phyloP scores from a whole-genome alignment of 2,113 vertebrate genomes.

The Electrona antarctica region DNA sequence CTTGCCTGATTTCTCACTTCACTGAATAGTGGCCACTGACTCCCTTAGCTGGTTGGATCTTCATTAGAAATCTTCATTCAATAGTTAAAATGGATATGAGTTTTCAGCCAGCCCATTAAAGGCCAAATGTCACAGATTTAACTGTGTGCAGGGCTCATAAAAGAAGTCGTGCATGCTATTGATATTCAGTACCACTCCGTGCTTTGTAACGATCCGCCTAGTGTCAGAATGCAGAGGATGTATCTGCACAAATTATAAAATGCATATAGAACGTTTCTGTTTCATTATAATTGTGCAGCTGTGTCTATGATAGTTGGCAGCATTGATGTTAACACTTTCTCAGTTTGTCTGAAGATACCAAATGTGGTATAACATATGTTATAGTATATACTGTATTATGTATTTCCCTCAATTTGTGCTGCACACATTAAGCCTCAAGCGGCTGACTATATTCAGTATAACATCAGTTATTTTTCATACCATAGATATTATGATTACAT shows the following conservation, averaged over 20 bases:
- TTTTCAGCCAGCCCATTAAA: conserved; percentile 76
- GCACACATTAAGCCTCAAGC: no score
- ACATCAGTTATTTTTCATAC: no score
- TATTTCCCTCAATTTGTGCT: no score
- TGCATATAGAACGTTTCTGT: conserved; percentile 35
- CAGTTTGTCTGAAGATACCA: neutral
- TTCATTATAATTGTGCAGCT: conserved; percentile 36
- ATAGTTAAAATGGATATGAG: conserved; percentile 73
- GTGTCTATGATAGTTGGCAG: conserved; percentile 34
- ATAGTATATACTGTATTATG: no score
- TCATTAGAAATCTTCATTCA: conserved; percentile 78
- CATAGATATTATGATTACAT: no score
- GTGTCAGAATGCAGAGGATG: conserved; percentile 44
- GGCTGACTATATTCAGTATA: no score
- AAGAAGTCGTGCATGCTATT: conserved; percentile 73
- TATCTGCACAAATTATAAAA: conserved; percentile 45
- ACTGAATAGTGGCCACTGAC: conserved; percentile 67
- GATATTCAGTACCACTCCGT: conserved; percentile 72
- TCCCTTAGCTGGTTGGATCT: conserved; percentile 67
- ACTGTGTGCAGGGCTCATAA: conserved; percentile 71
- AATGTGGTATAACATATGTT: no score
- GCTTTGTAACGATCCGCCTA: conserved; percentile 65
- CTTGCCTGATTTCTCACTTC: conserved; percentile 71
- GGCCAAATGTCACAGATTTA: conserved; percentile 77
- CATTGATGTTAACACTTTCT: conserved; percentile 19